These are phyloP conservation scores for Stercorarius parasiticus DNA, from an alignment of 2,113 vertebrate genomes.

Conservation along the genomic window DNA sequence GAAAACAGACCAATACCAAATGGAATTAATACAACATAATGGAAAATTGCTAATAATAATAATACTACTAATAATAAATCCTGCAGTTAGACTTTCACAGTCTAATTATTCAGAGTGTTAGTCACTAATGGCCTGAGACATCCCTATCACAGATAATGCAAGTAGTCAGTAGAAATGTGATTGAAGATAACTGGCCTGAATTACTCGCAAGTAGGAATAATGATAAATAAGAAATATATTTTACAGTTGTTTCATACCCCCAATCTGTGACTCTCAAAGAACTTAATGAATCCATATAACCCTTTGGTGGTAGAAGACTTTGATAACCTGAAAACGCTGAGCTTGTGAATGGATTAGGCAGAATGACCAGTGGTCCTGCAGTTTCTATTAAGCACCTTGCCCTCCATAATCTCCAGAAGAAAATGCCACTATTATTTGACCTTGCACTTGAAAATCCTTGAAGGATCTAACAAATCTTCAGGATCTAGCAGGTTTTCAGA, in stretches of 20 bases:
- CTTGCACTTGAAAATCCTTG: neutral
- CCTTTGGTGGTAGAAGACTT: neutral
- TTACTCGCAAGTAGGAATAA: neutral
- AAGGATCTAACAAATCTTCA: neutral
- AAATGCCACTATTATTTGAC: neutral
- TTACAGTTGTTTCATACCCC: neutral
- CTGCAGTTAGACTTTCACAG: constrained; percentile 5
- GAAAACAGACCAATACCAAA: constrained; percentile 8
- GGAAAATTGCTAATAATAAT: neutral
- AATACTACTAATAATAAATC: constrained; percentile 6
- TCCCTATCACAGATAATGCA: neutral
- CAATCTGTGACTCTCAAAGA: neutral
- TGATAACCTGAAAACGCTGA: neutral
- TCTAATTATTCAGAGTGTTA: constrained; percentile 49
- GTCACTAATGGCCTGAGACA: constrained; percentile 61
- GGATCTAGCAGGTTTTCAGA: neutral
- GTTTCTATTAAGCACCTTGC: neutral
- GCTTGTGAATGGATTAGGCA: neutral
- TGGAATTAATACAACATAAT: constrained; percentile 9
- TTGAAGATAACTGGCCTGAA: constrained; percentile 17
- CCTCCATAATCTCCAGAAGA: neutral
- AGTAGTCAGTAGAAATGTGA: neutral
- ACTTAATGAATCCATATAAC: neutral
- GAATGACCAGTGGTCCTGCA: neutral
- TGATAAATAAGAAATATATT: constrained; percentile 28